These are phyloP conservation scores for Andrena flavipes DNA, from an alignment of 2,888 invertebrate genomes.

Conservation along the genomic window DNA sequence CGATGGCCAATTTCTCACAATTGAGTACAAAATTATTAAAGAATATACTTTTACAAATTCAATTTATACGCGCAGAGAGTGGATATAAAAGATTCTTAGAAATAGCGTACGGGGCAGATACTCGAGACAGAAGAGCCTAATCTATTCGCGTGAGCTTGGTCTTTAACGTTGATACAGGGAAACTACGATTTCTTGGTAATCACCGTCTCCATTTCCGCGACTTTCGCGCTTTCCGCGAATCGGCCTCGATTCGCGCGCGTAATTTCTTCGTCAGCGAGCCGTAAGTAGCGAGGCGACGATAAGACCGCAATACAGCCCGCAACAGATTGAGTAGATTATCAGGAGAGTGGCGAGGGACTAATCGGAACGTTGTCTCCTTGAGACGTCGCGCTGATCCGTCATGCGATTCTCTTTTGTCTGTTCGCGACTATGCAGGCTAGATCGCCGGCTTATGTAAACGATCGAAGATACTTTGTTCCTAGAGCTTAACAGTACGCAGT, in stretches of 20 bases:
- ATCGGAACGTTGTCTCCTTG: conserved; percentile 62
- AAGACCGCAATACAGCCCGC: conserved; percentile 12
- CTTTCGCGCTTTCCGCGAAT: conserved; percentile 27
- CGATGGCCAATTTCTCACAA: too few relatives aligned
- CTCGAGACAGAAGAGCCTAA: too few relatives aligned
- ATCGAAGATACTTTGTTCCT: conserved; percentile 38
- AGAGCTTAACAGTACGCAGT: not conserved
- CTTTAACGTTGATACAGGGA: too few relatives aligned
- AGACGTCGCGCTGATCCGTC: conserved; percentile 56
- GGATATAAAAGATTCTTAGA: too few relatives aligned
- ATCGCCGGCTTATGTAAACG: conserved; percentile 54
- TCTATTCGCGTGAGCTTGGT: too few relatives aligned
- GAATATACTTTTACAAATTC: too few relatives aligned
- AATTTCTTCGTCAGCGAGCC: conserved; percentile 15
- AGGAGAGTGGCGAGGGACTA: not conserved
- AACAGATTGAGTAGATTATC: conserved; percentile 31
- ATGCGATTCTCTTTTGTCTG: conserved; percentile 55
- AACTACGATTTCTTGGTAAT: too few relatives aligned
- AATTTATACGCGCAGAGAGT: too few relatives aligned
- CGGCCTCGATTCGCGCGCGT: conserved; percentile 18
- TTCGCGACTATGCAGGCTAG: conserved; percentile 27
- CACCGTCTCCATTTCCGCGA: not conserved
- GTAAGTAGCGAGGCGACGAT: conserved; percentile 33
- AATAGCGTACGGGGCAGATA: too few relatives aligned
- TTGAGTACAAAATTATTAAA: too few relatives aligned